phyloP scores from a whole-genome alignment of 2,797 vertebrate species.

The Okamejei kenojei region DNA sequence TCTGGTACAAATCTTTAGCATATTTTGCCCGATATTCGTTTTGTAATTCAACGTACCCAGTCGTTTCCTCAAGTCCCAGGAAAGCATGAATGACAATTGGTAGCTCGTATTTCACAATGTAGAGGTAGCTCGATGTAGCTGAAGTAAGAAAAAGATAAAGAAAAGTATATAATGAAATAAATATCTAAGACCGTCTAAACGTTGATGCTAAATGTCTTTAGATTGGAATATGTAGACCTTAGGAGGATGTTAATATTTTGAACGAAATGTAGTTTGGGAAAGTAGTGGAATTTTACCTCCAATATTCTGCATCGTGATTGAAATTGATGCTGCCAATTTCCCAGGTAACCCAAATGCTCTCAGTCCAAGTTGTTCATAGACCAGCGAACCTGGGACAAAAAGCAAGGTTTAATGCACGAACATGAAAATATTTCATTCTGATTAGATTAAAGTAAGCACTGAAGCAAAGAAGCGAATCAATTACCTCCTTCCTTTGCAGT shows the following conservation, averaged over 20 bases:
- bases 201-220: neutral
- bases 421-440: neutral
- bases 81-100: constrained; percentile 88
- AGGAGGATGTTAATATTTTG: neutral
- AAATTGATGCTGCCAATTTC: constrained; percentile 86
- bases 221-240: neutral
- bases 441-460: neutral
- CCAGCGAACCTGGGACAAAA: constrained; percentile 67
- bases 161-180: neutral
- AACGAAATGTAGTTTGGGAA: neutral
- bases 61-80: constrained; percentile 58
- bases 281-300: constrained; percentile 67
- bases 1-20: neutral
- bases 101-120: constrained; percentile 96
- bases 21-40: neutral
- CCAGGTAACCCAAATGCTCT: constrained; percentile 88
- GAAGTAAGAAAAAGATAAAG: constrained; percentile 56
- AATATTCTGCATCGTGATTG: constrained; percentile 95
- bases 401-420: neutral
- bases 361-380: constrained; percentile 88
- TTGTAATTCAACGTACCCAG: constrained; percentile 63
- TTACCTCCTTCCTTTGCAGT: constrained; percentile 97
- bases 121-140: constrained; percentile 99
- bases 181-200: neutral
- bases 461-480: constrained; percentile 35